Percentiles rank a stretch among this genome's conserved stretches.
These are phyloP conservation scores for Drosophila sucinea DNA, from an alignment of 1,140 invertebrate genomes.

Conservation along the genomic window DNA sequence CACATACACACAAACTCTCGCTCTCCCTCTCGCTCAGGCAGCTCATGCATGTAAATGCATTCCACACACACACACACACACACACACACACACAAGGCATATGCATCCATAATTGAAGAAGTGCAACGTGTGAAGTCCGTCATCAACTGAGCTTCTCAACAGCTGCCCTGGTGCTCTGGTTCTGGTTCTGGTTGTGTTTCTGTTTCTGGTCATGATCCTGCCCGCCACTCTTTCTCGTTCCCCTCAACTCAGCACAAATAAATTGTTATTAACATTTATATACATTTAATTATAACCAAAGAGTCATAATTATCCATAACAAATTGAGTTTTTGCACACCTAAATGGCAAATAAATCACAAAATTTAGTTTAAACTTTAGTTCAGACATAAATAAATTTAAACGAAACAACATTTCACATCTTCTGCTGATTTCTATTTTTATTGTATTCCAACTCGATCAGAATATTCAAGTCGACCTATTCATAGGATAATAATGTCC, in stretches of 20 bases:
- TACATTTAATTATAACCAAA: constrained; percentile 6
- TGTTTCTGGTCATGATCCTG: neutral
- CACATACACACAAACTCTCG: neutral
- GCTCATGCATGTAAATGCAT: constrained; percentile 49
- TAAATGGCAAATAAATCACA: too few relatives aligned
- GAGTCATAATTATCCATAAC: constrained; percentile 1
- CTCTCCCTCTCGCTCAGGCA: neutral
- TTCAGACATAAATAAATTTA: too few relatives aligned
- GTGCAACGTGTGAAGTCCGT: constrained; percentile 58
- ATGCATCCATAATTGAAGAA: constrained; percentile 61
- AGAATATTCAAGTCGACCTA: too few relatives aligned
- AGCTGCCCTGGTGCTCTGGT: constrained; percentile 25
- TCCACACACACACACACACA: neutral
- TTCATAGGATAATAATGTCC: too few relatives aligned
- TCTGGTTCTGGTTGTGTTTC: neutral
- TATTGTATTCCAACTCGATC: too few relatives aligned
- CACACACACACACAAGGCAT: constrained; percentile 28
- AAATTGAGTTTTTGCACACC: neutral
- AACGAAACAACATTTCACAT: too few relatives aligned
- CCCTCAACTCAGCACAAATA: neutral
- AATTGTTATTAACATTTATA: constrained; percentile 9
- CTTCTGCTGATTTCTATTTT: too few relatives aligned
- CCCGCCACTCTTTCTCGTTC: neutral
- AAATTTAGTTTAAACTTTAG: too few relatives aligned
- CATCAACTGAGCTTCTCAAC: constrained; percentile 56